phyloP scores from a whole-genome alignment of 2,797 vertebrate species.

The Malurus splendens region DNA sequence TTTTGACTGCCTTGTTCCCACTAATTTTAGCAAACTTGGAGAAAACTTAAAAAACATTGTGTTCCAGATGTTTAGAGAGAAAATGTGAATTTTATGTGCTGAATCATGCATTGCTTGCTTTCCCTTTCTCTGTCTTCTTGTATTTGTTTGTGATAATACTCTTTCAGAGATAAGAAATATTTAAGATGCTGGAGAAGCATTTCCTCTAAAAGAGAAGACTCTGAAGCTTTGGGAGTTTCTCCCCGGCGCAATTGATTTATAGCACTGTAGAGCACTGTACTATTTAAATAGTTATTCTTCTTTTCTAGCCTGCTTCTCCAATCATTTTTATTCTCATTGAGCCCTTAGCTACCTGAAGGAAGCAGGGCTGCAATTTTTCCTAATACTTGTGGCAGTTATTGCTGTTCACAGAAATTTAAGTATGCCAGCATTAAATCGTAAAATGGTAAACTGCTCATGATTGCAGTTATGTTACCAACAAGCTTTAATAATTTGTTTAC shows the following conservation, averaged over 20 bases:
- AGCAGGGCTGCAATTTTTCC: conserved; percentile 6
- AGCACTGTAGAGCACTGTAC: background rate
- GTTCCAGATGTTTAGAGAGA: background rate
- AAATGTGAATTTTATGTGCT: background rate
- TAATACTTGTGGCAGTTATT: conserved; percentile 1
- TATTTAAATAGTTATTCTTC: conserved; percentile 24
- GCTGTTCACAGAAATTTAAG: background rate
- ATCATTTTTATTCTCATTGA: conserved; percentile 34
- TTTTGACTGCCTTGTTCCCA: background rate
- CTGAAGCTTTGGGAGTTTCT: background rate
- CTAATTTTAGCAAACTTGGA: background rate
- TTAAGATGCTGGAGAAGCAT: background rate
- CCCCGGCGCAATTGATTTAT: background rate
- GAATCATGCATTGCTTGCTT: background rate
- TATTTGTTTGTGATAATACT: background rate
- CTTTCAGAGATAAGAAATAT: background rate
- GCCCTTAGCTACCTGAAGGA: background rate
- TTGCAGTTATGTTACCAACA: background rate
- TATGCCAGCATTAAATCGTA: background rate
- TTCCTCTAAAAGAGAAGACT: background rate
- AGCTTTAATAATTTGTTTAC: background rate
- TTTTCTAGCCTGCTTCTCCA: background rate
- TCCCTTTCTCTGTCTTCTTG: background rate
- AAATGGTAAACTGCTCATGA: background rate
- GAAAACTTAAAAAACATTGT: background rate